A percentile compares a stretch with the other conserved stretches of the same genome.
phyloP scores from a whole-genome alignment of 2,113 vertebrate species.

The Xerus inauris region DNA sequence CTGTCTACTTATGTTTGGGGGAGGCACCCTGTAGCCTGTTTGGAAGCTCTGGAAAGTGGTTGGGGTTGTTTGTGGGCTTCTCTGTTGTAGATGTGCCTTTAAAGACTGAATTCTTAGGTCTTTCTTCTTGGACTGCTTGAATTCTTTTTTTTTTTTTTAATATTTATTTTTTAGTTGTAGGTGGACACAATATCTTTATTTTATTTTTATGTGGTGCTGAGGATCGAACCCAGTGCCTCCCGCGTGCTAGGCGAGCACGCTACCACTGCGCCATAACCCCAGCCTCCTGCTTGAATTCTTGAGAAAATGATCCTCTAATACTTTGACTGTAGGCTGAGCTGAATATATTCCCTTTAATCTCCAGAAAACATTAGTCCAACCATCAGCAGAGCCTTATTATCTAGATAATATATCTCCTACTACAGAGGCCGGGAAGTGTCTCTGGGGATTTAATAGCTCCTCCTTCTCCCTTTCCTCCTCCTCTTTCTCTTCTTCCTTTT shows the following conservation, averaged over 20 bases:
- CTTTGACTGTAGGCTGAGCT: neutral
- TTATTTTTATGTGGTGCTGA: too few species aligned
- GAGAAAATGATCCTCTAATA: neutral
- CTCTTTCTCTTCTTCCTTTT: too few species aligned
- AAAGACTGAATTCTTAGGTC: neutral
- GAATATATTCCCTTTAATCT: neutral
- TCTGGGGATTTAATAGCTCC: neutral
- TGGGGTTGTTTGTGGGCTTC: neutral
- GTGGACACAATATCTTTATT: too few species aligned
- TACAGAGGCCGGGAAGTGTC: neutral
- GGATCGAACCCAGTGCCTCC: too few species aligned
- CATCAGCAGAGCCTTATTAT: neutral
- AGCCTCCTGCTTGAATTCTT: neutral
- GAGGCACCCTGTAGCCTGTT: neutral
- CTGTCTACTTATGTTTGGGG: neutral
- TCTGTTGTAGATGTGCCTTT: neutral
- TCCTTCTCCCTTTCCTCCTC: neutral
- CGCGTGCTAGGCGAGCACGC: too few species aligned
- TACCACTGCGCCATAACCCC: too few species aligned
- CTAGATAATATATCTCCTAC: neutral
- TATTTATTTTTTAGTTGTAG: too few species aligned
- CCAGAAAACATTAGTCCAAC: neutral
- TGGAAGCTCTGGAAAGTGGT: neutral
- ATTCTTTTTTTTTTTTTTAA: too few species aligned
- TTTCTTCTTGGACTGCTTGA: neutral